Conservation (phyloP, 2,888 invertebrate species). For the Operophtera brumata region DNA sequence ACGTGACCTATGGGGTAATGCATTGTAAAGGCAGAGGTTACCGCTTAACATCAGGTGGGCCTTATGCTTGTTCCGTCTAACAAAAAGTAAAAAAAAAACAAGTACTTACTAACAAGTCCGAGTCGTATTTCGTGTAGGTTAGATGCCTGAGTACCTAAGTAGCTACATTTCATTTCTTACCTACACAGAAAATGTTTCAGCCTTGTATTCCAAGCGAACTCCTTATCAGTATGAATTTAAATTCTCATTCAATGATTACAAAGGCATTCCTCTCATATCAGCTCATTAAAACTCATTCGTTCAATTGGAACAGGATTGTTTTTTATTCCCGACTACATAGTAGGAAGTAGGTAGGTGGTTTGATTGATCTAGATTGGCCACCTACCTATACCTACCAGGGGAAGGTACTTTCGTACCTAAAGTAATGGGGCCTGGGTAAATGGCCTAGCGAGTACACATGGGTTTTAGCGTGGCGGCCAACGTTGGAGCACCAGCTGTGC, state of each 20-base stretch:
- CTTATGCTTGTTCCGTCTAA: too few relatives aligned
- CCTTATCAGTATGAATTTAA: conserved; percentile 17
- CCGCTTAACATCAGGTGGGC: too few relatives aligned
- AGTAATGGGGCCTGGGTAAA: too few relatives aligned
- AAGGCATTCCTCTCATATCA: conserved; percentile 28
- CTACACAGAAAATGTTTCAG: not conserved
- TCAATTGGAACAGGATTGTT: conserved; percentile 24
- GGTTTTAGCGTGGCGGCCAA: too few relatives aligned
- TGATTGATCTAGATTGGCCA: conserved; percentile 16
- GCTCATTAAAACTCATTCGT: conserved; percentile 19
- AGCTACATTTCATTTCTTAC: not conserved
- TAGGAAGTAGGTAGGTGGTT: not conserved
- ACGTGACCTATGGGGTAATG: too few relatives aligned
- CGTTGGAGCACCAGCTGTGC: too few relatives aligned
- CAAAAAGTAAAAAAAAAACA: too few relatives aligned
- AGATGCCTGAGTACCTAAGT: too few relatives aligned
- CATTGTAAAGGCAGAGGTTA: too few relatives aligned
- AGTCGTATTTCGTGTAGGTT: too few relatives aligned
- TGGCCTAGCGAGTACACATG: too few relatives aligned
- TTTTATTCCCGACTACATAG: conserved; percentile 4
- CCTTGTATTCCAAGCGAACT: conserved; percentile 1
- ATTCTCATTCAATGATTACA: conserved; percentile 11
- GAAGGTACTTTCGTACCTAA: too few relatives aligned
- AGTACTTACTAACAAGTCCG: not conserved
- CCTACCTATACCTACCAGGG: not conserved